phyloP scores from a whole-genome alignment of 2,888 invertebrate genomes.

The Tanytarsus gracilentus region DNA sequence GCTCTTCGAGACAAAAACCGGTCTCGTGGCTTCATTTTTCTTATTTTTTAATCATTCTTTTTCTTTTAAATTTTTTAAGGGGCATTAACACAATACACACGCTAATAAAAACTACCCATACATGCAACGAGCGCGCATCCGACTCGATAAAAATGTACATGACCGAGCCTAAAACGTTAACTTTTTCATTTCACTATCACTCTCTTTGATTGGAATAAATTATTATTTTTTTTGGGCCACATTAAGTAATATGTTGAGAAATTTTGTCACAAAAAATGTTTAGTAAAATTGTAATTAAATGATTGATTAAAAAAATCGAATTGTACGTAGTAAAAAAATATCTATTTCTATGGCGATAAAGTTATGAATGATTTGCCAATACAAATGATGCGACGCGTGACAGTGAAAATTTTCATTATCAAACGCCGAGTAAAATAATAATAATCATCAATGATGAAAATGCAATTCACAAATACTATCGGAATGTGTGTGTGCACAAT shows the following conservation, averaged over 20 bases:
- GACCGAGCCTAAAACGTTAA: conserved; percentile 16
- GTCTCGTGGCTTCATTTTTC: conserved; percentile 28
- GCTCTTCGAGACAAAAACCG: conserved; percentile 20
- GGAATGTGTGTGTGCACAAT: conserved; percentile 5
- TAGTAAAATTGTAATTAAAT: too few relatives aligned
- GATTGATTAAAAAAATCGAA: too few relatives aligned
- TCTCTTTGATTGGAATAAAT: not conserved
- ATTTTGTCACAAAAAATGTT: not conserved
- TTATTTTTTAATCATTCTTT: conserved; percentile 29
- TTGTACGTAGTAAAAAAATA: too few relatives aligned
- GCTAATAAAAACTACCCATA: conserved; percentile 5
- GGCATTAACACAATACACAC: conserved; percentile 28
- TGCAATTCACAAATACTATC: conserved; percentile 5
- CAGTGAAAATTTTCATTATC: not conserved
- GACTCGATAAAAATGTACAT: too few relatives aligned
- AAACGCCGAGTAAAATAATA: not conserved
- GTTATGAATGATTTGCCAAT: not conserved
- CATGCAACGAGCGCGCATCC: conserved; percentile 27
- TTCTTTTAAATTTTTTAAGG: conserved; percentile 26
- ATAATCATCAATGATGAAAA: conserved; percentile 22
- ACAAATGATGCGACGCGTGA: not conserved
- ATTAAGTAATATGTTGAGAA: not conserved
- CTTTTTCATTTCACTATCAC: too few relatives aligned
- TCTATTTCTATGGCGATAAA: too few relatives aligned
- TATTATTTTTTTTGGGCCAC: not conserved